Percentiles rank a stretch among this genome's conserved stretches.
Conservation (phyloP, 2,888 invertebrate genomes). For the Agriotes lineatus region DNA sequence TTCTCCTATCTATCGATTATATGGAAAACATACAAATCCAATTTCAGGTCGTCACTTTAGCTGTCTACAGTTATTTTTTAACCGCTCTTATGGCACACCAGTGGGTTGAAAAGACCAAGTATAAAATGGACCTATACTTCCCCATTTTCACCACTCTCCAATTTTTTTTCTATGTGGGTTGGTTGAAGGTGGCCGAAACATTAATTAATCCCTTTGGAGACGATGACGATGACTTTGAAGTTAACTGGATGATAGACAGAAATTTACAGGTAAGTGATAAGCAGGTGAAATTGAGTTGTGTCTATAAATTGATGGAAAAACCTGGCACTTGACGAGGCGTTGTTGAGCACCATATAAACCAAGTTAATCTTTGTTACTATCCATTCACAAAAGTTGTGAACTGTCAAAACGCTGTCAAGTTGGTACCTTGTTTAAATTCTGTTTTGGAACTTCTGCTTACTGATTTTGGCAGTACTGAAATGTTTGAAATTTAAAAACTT, state of each 20-base stretch:
- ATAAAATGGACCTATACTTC: conserved; percentile 86
- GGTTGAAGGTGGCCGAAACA: conserved; percentile 93
- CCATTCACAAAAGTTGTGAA: too few relatives aligned
- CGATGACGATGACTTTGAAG: conserved; percentile 93
- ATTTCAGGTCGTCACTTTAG: conserved; percentile 83
- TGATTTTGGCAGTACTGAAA: too few relatives aligned
- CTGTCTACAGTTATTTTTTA: conserved; percentile 92
- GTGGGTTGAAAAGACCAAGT: conserved; percentile 76
- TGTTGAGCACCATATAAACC: too few relatives aligned
- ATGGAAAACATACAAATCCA: conserved; percentile 56
- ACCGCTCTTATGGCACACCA: conserved; percentile 91
- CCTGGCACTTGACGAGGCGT: too few relatives aligned
- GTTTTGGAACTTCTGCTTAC: too few relatives aligned
- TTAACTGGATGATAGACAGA: conserved; percentile 93
- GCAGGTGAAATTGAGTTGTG: not conserved
- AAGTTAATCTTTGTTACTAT: too few relatives aligned
- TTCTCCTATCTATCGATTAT: too few relatives aligned
- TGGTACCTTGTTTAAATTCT: too few relatives aligned
- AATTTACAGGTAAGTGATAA: conserved; percentile 78
- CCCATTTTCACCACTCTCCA: conserved; percentile 92
- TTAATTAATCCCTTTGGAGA: conserved; percentile 93
- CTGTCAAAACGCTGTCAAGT: too few relatives aligned
- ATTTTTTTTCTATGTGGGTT: conserved; percentile 90
- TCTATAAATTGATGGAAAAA: not conserved
- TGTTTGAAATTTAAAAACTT: too few relatives aligned